Evolutionary conservation across 1,140 invertebrate species (phyloP), one percentile per base, ranked within the genome.

Genomic region (Anadara kagoshimensis): DNA sequence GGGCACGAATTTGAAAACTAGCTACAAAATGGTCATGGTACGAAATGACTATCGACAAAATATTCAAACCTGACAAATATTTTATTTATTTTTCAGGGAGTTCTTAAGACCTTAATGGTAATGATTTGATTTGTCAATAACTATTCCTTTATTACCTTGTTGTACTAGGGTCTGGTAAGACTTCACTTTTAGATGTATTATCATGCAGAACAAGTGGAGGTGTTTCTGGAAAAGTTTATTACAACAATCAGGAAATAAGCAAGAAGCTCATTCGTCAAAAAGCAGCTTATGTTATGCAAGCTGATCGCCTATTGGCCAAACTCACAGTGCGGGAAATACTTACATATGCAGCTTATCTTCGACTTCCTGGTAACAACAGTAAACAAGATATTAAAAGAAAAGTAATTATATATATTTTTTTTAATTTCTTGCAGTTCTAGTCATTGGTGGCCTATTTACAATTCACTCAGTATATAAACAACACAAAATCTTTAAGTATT

Each of bases 241-340:
- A 79, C 63, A 78, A 79, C 44, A 78, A 81, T 44, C 69, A 75
- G 45, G 72, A 75, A 22, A 76, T 75, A 70, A 71, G 57, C n/a
- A 69, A 63, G 24, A 73, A 79, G 29, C 59, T 82, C 0, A 78
- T 81, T n/a, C 78, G 76, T 63, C 74, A 77, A 22, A 73, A 73
- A 57, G 78, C 67, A 0, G 73, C 77, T 5, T 84, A 84, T 54
- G 82, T 84, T 16, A 83, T 84, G 76, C 82, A 83, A 68, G 76
- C 80, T 5, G 82, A 83, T 57, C 71, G 78, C 8, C 73, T 82
- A 20, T 65, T 85, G n/a, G 75, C 80, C 20, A 83, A 84, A 58
- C 69, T 85, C 7, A 84, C 82, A 7, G 84, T 84, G 26, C 66
- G 79, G 43, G 84, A 85, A 61, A 83, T 81, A 3, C 75, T 84